Evolutionary conservation across 2,888 invertebrate genomes (phyloP).

Genomic region (Hypolimnas misippus): DNA sequence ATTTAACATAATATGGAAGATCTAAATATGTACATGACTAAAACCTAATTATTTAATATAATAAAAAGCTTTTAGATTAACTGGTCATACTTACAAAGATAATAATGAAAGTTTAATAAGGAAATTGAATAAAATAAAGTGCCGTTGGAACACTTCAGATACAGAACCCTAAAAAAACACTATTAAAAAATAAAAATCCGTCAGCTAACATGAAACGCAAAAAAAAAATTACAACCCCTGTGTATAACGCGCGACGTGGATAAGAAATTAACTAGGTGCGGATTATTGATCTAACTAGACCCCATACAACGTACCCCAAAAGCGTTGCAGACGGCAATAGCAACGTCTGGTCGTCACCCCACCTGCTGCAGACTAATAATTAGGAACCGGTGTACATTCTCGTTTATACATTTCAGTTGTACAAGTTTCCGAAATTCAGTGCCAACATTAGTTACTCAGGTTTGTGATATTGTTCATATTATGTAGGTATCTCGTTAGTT

Average conservation of each 20-base stretch:
- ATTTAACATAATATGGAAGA: too few species aligned
- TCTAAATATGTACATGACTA: too few species aligned
- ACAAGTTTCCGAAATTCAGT: neutral
- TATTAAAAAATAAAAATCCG: too few species aligned
- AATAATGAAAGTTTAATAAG: too few species aligned
- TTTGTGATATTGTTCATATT: too few species aligned
- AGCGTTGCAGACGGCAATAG: constrained; percentile 24
- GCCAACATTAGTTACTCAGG: too few species aligned
- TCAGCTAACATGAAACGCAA: too few species aligned
- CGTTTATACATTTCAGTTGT: neutral
- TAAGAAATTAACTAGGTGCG: constrained; percentile 44
- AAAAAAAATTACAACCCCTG: constrained; percentile 18
- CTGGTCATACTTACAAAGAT: too few species aligned
- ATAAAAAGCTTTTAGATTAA: too few species aligned
- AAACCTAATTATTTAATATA: too few species aligned
- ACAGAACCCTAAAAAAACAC: neutral
- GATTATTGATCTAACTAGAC: constrained; percentile 55
- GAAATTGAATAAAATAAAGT: too few species aligned
- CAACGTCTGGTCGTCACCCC: constrained; percentile 34
- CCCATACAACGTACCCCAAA: constrained; percentile 41
- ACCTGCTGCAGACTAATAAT: constrained; percentile 20
- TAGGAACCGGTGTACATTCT: neutral
- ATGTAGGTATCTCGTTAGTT: too few species aligned
- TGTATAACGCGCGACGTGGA: constrained; percentile 16
- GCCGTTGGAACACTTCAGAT: neutral